phyloP scores from a whole-genome alignment of 2,113 vertebrate genomes.

The Onychostoma macrolepis region DNA sequence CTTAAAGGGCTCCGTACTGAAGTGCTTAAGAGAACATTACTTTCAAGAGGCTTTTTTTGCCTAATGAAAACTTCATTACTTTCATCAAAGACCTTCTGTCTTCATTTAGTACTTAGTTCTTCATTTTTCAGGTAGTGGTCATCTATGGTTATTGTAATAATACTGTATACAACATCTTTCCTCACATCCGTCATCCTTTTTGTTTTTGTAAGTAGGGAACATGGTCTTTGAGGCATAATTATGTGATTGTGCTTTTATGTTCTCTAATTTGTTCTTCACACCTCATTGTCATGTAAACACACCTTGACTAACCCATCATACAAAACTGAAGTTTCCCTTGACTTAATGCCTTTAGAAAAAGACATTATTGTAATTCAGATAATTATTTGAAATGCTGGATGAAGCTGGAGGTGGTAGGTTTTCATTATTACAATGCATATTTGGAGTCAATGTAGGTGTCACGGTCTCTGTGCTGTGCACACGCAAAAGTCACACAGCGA shows the following conservation, averaged over 20 bases:
- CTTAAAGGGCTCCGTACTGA: no score
- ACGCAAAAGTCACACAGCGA: no score
- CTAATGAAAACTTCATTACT: not conserved
- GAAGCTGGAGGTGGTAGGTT: not conserved
- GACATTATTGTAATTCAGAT: slow-evolving; percentile 42
- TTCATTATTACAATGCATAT: slow-evolving; percentile 44
- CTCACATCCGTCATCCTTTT: not conserved
- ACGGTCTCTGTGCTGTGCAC: no score
- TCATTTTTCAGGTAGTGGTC: not conserved
- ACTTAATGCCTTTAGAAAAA: not conserved
- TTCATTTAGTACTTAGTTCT: not conserved
- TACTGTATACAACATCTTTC: not conserved
- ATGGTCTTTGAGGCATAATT: not conserved
- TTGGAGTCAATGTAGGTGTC: slow-evolving; percentile 25
- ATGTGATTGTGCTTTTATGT: not conserved
- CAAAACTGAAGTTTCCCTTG: not conserved
- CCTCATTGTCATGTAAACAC: slow-evolving; percentile 3
- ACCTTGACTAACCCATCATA: not conserved
- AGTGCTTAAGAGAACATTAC: no score
- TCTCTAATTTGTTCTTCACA: not conserved
- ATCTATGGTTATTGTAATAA: not conserved
- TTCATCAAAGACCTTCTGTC: not conserved
- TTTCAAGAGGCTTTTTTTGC: not conserved
- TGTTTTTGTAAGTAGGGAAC: not conserved
- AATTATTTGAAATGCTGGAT: slow-evolving; percentile 36